These are phyloP conservation scores for Sebastes variabilis DNA, from an alignment of 2,797 vertebrate species.

Conservation along the genomic window DNA sequence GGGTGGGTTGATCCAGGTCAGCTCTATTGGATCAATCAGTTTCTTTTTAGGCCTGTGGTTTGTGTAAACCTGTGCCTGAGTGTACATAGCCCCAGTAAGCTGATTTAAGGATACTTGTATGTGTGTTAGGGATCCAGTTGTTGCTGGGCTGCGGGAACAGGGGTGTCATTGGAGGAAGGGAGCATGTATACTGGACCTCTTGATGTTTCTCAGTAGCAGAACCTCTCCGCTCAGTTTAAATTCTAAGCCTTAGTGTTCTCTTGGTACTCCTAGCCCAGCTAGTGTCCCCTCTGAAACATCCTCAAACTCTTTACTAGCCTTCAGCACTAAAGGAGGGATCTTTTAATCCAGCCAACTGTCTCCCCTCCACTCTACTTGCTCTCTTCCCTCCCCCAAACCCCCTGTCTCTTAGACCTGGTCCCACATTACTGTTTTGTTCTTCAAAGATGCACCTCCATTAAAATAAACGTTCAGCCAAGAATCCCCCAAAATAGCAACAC, in stretches of 20 bases:
- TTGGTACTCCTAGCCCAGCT: conserved; percentile 39
- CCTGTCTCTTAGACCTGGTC: conserved; percentile 39
- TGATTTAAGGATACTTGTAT: conserved; percentile 64
- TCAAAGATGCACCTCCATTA: conserved; percentile 41
- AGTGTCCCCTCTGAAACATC: conserved; percentile 31
- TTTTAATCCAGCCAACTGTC: conserved; percentile 31
- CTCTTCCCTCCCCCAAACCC: conserved; percentile 35
- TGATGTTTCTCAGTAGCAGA: conserved; percentile 63
- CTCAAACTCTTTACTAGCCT: conserved; percentile 18
- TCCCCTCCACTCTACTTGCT: conserved; percentile 44
- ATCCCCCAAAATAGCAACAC: conserved; percentile 13
- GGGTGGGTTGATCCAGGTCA: conserved; percentile 60
- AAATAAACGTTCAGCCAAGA: conserved; percentile 38
- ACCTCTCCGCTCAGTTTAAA: conserved; percentile 55
- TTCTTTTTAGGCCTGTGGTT: conserved; percentile 69
- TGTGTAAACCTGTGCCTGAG: conserved; percentile 73
- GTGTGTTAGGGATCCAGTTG: conserved; percentile 63
- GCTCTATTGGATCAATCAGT: conserved; percentile 68
- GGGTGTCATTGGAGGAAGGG: conserved; percentile 55
- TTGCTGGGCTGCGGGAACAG: conserved; percentile 46
- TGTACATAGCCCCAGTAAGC: conserved; percentile 76
- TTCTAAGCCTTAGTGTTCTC: conserved; percentile 62
- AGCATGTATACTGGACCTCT: conserved; percentile 71
- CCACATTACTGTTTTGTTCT: conserved; percentile 46
- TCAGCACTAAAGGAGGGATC: conserved; percentile 31